Conservation (phyloP, 2,797 vertebrate genomes). For the Octomys mimax region DNA sequence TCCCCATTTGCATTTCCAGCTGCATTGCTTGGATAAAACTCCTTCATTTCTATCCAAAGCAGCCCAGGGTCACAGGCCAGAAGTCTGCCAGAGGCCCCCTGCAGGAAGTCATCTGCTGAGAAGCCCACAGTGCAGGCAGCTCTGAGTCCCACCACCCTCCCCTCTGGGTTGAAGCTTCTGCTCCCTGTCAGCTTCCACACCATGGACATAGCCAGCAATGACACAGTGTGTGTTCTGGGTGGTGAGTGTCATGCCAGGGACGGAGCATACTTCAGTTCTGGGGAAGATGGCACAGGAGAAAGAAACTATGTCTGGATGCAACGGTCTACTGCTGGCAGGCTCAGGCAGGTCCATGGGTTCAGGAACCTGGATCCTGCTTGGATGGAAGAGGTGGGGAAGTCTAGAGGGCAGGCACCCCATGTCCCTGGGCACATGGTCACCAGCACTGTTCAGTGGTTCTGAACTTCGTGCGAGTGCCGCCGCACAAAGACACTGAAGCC, state of each 20-base stretch:
- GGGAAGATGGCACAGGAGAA: neutral
- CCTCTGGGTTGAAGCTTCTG: neutral
- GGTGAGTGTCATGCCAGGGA: neutral
- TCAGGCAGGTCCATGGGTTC: no score
- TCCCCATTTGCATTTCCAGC: neutral
- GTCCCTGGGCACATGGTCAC: neutral
- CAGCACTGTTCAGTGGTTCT: neutral
- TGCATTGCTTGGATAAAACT: neutral
- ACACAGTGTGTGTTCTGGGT: neutral
- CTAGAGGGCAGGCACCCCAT: neutral
- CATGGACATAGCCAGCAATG: neutral
- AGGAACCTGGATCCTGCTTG: rapidly evolving
- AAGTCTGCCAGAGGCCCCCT: no score
- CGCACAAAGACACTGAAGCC: no score
- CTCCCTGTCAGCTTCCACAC: neutral
- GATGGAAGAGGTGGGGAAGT: neutral
- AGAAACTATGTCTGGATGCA: rapidly evolving
- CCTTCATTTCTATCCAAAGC: neutral
- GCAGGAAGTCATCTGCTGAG: neutral
- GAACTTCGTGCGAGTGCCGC: neutral
- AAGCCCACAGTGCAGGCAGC: rapidly evolving
- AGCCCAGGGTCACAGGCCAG: neutral
- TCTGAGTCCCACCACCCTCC: neutral
- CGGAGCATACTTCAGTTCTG: neutral
- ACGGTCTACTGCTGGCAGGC: rapidly evolving